Evolutionary conservation across 2,888 invertebrate genomes (phyloP).

Genomic region (Listrodromus nycthemerus): DNA sequence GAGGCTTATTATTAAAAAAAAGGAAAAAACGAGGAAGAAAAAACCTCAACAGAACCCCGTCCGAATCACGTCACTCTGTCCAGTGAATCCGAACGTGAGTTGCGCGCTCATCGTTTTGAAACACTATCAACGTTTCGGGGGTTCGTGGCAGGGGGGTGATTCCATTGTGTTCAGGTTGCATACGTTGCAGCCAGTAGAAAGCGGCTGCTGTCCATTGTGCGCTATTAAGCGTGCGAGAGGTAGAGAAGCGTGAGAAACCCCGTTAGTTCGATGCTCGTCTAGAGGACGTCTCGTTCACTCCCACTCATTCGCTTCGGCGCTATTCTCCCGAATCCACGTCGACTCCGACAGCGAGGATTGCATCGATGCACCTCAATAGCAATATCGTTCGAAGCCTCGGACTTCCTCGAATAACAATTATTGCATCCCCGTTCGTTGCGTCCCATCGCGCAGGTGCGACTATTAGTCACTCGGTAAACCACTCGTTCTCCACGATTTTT

Average conservation of each 20-base stretch:
- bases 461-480: slow-evolving; percentile 25
- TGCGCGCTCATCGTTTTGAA: slow-evolving; percentile 48
- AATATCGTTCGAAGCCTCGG: slow-evolving; percentile 52
- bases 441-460: slow-evolving; percentile 24
- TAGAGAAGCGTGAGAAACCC: slow-evolving; percentile 45
- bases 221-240: slow-evolving; percentile 51
- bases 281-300: slow-evolving; percentile 29
- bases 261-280: slow-evolving; percentile 50
- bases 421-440: slow-evolving; percentile 46
- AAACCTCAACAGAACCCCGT: background rate
- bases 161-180: slow-evolving; percentile 56
- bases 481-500: slow-evolving; percentile 7
- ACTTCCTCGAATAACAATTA: slow-evolving; percentile 66
- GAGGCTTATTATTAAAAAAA: background rate
- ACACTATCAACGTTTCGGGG: slow-evolving; percentile 23
- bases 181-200: slow-evolving; percentile 51
- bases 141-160: background rate
- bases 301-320: slow-evolving; percentile 42
- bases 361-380: slow-evolving; percentile 61
- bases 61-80: slow-evolving; percentile 40
- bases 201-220: slow-evolving; percentile 52
- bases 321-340: slow-evolving; percentile 27
- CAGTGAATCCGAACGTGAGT: slow-evolving; percentile 35
- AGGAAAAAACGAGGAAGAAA: background rate
- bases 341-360: slow-evolving; percentile 41